These are phyloP conservation scores for Pemphigus obesinymphae DNA, from an alignment of 1,140 invertebrate genomes.

Conservation along the genomic window DNA sequence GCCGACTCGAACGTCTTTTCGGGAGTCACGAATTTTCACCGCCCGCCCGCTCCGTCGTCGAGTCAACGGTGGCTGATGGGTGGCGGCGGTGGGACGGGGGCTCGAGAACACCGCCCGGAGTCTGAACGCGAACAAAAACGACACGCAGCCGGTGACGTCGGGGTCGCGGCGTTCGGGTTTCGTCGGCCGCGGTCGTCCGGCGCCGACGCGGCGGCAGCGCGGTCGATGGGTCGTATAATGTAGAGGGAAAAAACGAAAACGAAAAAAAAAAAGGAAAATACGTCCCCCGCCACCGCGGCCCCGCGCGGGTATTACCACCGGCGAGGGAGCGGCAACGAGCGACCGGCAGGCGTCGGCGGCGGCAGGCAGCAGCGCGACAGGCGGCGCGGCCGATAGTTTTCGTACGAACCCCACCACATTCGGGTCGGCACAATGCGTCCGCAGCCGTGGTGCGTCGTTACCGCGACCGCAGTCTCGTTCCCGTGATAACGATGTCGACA, in stretches of 20 bases:
- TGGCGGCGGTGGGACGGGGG: too few species aligned
- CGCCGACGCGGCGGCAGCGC: neutral
- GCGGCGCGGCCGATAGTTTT: neutral
- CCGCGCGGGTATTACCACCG: neutral
- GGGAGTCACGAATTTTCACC: too few species aligned
- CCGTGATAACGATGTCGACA: neutral
- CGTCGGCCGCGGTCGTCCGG: neutral
- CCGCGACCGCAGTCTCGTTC: constrained; percentile 5
- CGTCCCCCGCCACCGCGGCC: neutral
- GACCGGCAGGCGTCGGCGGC: neutral
- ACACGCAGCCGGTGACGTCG: neutral
- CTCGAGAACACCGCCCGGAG: too few species aligned
- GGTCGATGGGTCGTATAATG: neutral
- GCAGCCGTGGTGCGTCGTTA: neutral
- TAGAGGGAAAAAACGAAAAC: neutral
- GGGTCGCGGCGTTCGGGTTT: neutral
- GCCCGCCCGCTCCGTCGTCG: too few species aligned
- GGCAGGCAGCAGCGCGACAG: neutral
- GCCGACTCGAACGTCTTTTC: too few species aligned
- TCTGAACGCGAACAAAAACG: neutral
- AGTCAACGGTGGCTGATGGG: too few species aligned
- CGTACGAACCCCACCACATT: constrained; percentile 15
- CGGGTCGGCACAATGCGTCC: constrained; percentile 11
- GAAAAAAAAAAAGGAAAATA: neutral
- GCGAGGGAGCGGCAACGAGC: neutral